Percentiles rank a stretch among this genome's conserved stretches.
phyloP scores from a whole-genome alignment of 2,888 invertebrate genomes.

The Ichneumoninae sp. region DNA sequence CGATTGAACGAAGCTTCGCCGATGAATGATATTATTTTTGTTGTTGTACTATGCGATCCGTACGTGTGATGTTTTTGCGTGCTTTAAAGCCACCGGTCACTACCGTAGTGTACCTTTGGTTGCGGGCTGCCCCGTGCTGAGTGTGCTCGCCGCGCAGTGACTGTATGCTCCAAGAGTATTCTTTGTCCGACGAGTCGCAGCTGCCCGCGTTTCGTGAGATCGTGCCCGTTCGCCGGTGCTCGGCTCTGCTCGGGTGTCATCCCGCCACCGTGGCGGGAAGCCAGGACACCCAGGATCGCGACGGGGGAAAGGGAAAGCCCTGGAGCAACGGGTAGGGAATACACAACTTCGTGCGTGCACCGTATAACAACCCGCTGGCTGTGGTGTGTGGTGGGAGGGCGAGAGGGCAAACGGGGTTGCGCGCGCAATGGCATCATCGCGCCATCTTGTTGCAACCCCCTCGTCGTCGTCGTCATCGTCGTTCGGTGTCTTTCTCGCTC shows the following conservation, averaged over 20 bases:
- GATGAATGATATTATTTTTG: conserved; percentile 30
- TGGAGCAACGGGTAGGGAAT: conserved; percentile 56
- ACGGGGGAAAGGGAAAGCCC: conserved; percentile 66
- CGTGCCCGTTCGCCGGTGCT: conserved; percentile 70
- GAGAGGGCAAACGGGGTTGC: conserved; percentile 54
- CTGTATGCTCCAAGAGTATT: conserved; percentile 82
- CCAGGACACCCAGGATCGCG: conserved; percentile 81
- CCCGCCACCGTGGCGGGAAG: conserved; percentile 83
- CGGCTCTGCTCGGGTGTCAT: conserved; percentile 81
- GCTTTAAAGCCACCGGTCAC: conserved; percentile 61
- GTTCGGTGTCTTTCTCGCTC: conserved; percentile 13
- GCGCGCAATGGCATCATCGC: conserved; percentile 68
- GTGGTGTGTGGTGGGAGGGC: conserved; percentile 29
- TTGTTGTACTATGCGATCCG: conserved; percentile 22
- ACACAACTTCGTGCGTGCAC: conserved; percentile 43
- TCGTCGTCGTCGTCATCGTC: conserved; percentile 48
- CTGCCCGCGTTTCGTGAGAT: conserved; percentile 82
- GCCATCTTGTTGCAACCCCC: conserved; percentile 74
- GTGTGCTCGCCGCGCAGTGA: conserved; percentile 84
- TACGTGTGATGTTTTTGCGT: conserved; percentile 30
- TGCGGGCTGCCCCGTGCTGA: conserved; percentile 84
- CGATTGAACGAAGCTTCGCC: neutral
- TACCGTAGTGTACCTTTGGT: conserved; percentile 81
- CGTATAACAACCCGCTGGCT: conserved; percentile 38
- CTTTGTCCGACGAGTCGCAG: conserved; percentile 84